A percentile compares a stretch with the other conserved stretches of the same genome.
Conservation (phyloP, 1,140 invertebrate genomes). For the Trichonephila inaurata region DNA sequence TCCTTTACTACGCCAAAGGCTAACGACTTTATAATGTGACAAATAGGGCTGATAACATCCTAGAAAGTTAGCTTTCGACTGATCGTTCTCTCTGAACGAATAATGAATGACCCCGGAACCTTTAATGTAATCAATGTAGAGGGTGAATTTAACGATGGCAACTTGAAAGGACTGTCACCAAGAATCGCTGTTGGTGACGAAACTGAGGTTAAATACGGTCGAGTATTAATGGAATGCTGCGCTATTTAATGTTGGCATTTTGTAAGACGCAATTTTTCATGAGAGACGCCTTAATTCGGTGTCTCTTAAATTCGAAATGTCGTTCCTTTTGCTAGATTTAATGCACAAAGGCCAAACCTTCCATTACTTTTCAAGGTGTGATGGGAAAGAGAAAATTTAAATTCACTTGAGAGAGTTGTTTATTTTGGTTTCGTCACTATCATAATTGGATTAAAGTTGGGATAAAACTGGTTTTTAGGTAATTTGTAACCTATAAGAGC, state of each 20-base stretch:
- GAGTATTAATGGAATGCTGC: not conserved
- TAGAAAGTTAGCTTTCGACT: constrained; percentile 10
- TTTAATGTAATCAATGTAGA: constrained; percentile 62
- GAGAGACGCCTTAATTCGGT: not conserved
- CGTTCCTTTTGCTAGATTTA: not conserved
- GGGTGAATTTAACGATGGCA: constrained; percentile 45
- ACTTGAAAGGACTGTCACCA: constrained; percentile 35
- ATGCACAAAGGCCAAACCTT: not conserved
- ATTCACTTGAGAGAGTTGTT: too few species aligned
- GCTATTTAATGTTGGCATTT: not conserved
- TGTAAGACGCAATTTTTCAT: not conserved
- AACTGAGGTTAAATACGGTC: constrained; percentile 26
- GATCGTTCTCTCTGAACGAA: not conserved
- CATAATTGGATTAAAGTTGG: too few species aligned
- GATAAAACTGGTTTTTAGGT: too few species aligned
- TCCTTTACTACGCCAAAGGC: not conserved
- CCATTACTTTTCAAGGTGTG: too few species aligned
- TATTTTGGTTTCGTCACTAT: too few species aligned
- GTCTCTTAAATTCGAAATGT: not conserved
- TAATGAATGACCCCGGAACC: constrained; percentile 61
- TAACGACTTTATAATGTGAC: constrained; percentile 74
- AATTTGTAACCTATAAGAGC: too few species aligned
- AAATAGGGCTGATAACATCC: constrained; percentile 67
- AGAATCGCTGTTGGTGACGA: not conserved
- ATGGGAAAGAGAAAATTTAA: too few species aligned